Evolutionary conservation across 2,888 invertebrate genomes (phyloP).

Genomic region (Salpingus planirostris): DNA sequence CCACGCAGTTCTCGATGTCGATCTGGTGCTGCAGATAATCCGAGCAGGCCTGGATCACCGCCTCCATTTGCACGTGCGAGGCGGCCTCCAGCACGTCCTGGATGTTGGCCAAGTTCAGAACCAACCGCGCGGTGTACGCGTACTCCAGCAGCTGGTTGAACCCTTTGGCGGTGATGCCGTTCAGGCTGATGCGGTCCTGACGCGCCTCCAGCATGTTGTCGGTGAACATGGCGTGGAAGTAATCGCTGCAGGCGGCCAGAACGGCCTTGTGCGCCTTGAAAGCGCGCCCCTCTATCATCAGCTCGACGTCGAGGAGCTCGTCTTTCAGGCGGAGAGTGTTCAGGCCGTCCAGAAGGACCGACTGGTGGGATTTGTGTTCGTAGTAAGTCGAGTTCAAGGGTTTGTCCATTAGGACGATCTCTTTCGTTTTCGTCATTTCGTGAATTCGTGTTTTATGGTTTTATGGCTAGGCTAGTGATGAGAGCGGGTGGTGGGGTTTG

Average conservation of each 20-base stretch:
- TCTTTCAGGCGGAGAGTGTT: conserved; percentile 52
- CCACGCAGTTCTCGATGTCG: conserved; percentile 62
- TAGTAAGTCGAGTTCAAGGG: conserved; percentile 44
- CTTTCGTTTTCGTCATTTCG: conserved; percentile 7
- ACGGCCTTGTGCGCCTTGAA: conserved; percentile 64
- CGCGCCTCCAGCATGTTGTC: conserved; percentile 59
- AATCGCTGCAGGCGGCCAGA: conserved; percentile 63
- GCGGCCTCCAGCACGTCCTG: conserved; percentile 62
- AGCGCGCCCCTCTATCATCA: conserved; percentile 54
- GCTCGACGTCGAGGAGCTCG: conserved; percentile 57
- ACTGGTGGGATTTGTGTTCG: conserved; percentile 50
- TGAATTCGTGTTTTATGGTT: too few species aligned
- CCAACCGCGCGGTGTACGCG: conserved; percentile 58
- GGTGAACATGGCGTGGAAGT: conserved; percentile 69
- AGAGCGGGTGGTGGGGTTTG: too few species aligned
- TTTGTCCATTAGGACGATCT: conserved; percentile 35
- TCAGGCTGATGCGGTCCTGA: conserved; percentile 54
- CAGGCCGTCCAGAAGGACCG: conserved; percentile 50
- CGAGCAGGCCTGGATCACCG: conserved; percentile 58
- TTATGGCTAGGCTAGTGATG: too few species aligned
- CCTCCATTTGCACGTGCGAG: conserved; percentile 55
- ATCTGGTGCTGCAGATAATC: conserved; percentile 57
- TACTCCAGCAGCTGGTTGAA: conserved; percentile 57
- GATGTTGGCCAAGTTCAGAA: conserved; percentile 50
- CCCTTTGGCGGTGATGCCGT: conserved; percentile 58